Conservation (phyloP, 2,113 vertebrate genomes). For the Muntiacus muntjak region DNA sequence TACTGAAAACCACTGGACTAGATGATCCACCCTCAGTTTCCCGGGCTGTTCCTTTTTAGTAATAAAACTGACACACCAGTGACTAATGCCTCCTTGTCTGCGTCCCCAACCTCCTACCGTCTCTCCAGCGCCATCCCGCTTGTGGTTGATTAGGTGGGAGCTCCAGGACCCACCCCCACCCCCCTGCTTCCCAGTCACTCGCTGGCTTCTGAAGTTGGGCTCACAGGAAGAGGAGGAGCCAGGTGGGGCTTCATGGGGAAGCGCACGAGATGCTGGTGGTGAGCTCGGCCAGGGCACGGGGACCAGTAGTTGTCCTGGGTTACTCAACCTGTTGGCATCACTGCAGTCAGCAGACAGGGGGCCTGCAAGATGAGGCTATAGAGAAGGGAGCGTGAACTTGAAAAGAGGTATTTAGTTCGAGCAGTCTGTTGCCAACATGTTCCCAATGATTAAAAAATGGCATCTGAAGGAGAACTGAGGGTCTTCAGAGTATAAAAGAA, state of each 20-base stretch:
- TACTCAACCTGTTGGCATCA: neutral
- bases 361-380: neutral
- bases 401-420: neutral
- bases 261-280: neutral
- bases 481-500: slow-evolving; percentile 10
- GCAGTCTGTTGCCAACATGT: neutral
- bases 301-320: neutral
- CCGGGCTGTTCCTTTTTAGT: neutral
- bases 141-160: neutral
- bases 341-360: neutral
- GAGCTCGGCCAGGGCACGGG: neutral
- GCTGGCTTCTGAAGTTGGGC: neutral
- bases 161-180: neutral
- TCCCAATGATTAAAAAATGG: slow-evolving; percentile 8
- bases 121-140: neutral
- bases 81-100: neutral
- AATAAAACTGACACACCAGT: neutral
- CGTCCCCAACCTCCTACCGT: neutral
- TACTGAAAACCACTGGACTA: neutral
- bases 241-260: neutral
- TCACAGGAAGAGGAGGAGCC: neutral
- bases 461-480: neutral
- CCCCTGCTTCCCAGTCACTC: neutral
- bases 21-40: neutral
- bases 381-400: neutral